A percentile compares a stretch with the other conserved stretches of the same genome.
Evolutionary conservation across 1,140 invertebrate species (phyloP).

Genomic region (Drosophila miranda): DNA sequence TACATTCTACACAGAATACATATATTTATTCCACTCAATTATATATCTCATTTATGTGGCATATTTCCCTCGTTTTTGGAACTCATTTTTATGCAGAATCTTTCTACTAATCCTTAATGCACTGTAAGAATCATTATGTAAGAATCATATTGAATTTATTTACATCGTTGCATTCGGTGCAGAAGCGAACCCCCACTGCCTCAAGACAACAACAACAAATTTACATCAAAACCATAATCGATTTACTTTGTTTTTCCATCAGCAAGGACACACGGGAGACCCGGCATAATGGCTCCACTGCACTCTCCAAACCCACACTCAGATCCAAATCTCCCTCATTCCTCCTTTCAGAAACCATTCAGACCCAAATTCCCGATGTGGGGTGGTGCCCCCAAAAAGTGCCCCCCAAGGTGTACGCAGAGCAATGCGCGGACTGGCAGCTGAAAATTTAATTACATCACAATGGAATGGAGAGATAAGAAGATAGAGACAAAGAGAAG

Average conservation of each 20-base stretch:
- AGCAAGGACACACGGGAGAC: constrained; percentile 37
- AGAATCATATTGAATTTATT: too few relatives aligned
- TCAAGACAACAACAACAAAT: constrained; percentile 29
- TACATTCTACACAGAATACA: too few relatives aligned
- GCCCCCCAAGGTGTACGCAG: constrained; percentile 41
- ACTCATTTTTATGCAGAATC: too few relatives aligned
- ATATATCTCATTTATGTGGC: too few relatives aligned
- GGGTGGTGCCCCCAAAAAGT: background rate
- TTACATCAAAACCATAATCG: constrained; percentile 66
- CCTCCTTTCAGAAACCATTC: too few relatives aligned
- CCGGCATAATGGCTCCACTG: constrained; percentile 1
- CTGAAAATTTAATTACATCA: constrained; percentile 74
- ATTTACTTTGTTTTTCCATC: constrained; percentile 50
- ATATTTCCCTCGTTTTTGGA: too few relatives aligned
- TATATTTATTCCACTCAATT: too few relatives aligned
- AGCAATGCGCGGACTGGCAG: constrained; percentile 39
- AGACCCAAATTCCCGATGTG: background rate
- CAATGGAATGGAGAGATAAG: constrained; percentile 16
- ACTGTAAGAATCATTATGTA: too few relatives aligned
- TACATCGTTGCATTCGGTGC: too few relatives aligned
- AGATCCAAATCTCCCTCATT: background rate
- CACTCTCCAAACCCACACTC: background rate
- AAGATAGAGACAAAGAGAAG: constrained; percentile 11
- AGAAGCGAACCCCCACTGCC: background rate
- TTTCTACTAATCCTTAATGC: too few relatives aligned